Percentiles rank a stretch among this genome's conserved stretches.
Evolutionary conservation across 2,888 invertebrate genomes (phyloP).

Genomic region (Synergus itoensis): DNA sequence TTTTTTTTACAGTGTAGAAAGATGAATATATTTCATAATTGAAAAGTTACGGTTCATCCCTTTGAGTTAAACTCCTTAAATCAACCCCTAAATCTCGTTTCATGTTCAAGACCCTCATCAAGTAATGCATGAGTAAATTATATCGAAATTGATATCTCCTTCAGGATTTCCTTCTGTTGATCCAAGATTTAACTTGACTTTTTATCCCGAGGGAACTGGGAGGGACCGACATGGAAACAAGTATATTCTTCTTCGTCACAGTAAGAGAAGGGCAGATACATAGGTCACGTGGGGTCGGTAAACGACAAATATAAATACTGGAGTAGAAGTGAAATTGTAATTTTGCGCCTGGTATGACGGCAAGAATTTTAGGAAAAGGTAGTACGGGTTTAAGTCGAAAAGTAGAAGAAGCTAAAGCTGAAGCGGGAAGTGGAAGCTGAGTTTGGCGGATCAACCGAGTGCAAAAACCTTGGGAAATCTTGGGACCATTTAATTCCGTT

Average conservation of each 20-base stretch:
- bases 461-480: slow-evolving; percentile 32
- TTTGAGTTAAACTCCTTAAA: background rate
- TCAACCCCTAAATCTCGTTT: background rate
- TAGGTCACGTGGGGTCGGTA: slow-evolving; percentile 25
- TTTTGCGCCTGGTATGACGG: slow-evolving; percentile 22
- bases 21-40: background rate
- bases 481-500: slow-evolving; percentile 36
- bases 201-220: background rate
- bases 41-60: background rate
- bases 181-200: background rate
- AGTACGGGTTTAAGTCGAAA: background rate
- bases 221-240: background rate
- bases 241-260: background rate
- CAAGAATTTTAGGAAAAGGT: background rate
- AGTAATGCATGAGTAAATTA: background rate
- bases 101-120: background rate
- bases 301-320: slow-evolving; percentile 30
- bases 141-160: slow-evolving; percentile 1
- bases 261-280: background rate
- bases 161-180: background rate
- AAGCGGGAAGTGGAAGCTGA: slow-evolving; percentile 9
- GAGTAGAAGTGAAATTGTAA: slow-evolving; percentile 14
- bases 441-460: slow-evolving; percentile 34
- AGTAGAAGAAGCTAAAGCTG: background rate
- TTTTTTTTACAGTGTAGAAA: background rate